These are phyloP conservation scores for Achatina immaculata DNA, from an alignment of 1,140 invertebrate species.

Conservation along the genomic window DNA sequence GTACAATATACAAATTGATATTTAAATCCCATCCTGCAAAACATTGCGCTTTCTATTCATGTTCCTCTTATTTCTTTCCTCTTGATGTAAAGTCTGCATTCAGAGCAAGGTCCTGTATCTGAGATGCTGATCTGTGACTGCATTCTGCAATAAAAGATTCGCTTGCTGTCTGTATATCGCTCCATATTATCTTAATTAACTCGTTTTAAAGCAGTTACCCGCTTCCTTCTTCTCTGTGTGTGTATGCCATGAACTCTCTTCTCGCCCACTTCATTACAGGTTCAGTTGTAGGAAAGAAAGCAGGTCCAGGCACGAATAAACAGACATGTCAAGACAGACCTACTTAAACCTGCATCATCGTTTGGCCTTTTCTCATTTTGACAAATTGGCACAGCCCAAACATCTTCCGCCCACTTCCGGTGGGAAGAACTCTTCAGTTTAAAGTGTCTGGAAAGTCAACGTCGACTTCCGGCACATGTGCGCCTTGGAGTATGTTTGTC, in stretches of 20 bases:
- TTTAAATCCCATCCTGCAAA: too few relatives aligned
- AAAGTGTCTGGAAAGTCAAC: background rate
- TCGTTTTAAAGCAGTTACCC: background rate
- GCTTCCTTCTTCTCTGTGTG: background rate
- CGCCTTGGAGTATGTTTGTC: background rate
- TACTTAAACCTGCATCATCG: background rate
- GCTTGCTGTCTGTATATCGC: background rate
- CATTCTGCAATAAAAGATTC: background rate
- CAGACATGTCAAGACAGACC: background rate
- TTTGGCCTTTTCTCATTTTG: background rate
- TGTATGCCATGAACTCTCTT: background rate
- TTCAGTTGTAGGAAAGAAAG: slow-evolving; percentile 4
- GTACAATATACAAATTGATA: too few relatives aligned
- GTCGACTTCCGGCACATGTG: slow-evolving; percentile 4
- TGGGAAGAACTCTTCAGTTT: background rate
- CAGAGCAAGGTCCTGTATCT: too few relatives aligned
- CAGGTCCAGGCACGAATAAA: background rate
- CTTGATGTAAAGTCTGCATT: too few relatives aligned
- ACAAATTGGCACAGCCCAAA: background rate
- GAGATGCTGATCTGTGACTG: too few relatives aligned
- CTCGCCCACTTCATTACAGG: too few relatives aligned
- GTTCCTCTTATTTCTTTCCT: too few relatives aligned
- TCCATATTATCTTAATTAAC: background rate
- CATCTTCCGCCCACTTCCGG: background rate
- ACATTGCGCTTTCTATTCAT: too few relatives aligned